Conservation (phyloP, 2,888 invertebrate species). For the Uloborus plumipes region DNA sequence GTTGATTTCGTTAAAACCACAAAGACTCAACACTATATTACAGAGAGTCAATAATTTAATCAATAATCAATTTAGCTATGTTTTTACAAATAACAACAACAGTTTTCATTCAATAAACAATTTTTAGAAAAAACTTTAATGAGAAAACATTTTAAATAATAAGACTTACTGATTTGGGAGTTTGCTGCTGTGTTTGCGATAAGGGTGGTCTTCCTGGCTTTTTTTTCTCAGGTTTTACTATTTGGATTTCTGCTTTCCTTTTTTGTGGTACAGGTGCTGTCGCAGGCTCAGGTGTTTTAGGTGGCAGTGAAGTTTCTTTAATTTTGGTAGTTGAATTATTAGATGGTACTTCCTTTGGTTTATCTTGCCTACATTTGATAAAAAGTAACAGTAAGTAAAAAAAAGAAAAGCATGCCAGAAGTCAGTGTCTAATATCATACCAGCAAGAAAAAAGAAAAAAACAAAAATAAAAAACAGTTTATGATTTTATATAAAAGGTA, state of each 20-base stretch:
- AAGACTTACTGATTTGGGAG: slow-evolving; percentile 32
- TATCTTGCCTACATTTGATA: slow-evolving; percentile 16
- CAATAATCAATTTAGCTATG: neutral
- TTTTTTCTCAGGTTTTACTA: slow-evolving; percentile 58
- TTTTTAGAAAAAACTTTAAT: neutral
- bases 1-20: no score
- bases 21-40: no score
- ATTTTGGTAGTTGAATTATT: slow-evolving; percentile 26
- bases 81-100: neutral
- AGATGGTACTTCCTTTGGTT: slow-evolving; percentile 18
- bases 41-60: no score
- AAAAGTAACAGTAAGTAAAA: neutral
- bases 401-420: no score
- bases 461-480: no score
- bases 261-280: slow-evolving; percentile 29
- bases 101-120: neutral
- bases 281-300: slow-evolving; percentile 20
- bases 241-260: slow-evolving; percentile 40
- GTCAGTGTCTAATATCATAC: no score
- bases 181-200: slow-evolving; percentile 48
- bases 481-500: no score
- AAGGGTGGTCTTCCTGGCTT: slow-evolving; percentile 67
- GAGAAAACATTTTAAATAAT: no score
- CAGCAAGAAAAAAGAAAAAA: no score
- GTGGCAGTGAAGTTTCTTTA: slow-evolving; percentile 28